A percentile compares a stretch with the other conserved stretches of the same genome.
Conservation (phyloP, 2,797 vertebrate genomes). For the Morelia viridis region DNA sequence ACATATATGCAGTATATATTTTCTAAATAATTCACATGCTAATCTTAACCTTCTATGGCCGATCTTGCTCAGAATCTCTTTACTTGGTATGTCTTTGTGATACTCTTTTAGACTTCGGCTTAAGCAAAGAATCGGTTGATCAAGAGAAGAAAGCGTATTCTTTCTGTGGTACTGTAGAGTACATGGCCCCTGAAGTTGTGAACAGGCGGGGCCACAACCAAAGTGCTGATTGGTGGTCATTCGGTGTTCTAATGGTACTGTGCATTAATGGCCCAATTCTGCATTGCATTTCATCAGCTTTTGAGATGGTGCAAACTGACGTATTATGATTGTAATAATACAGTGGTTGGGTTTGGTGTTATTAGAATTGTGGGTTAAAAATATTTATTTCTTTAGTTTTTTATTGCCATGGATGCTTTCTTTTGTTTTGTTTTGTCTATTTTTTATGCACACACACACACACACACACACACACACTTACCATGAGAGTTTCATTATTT, state of each 20-base stretch:
- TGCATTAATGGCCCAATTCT: conserved; percentile 37
- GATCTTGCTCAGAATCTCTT: conserved; percentile 34
- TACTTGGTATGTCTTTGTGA: conserved; percentile 64
- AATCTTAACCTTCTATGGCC: not conserved
- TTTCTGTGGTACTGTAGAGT: conserved; percentile 99
- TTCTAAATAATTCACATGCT: conserved; percentile 4
- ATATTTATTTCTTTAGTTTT: not conserved
- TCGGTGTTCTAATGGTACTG: conserved; percentile 96
- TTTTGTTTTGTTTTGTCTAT: not conserved
- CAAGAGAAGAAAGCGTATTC: conserved; percentile 98
- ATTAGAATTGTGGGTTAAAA: not conserved
- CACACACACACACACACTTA: not conserved
- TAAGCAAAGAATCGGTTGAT: conserved; percentile 98
- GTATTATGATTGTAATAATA: not conserved
- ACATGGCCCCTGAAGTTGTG: conserved; percentile 99
- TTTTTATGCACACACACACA: not conserved
- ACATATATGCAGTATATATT: not conserved
- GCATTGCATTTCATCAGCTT: not conserved
- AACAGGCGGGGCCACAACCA: conserved; percentile 98
- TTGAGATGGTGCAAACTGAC: not conserved
- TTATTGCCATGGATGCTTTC: not conserved
- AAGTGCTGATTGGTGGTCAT: conserved; percentile 99
- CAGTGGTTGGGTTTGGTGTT: not conserved
- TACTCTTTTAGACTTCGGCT: conserved; percentile 89
- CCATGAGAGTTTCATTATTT: not conserved